Base-by-base conservation (phyloP, 2,888 invertebrate genomes). In the Cosmia pyralina region DNA sequence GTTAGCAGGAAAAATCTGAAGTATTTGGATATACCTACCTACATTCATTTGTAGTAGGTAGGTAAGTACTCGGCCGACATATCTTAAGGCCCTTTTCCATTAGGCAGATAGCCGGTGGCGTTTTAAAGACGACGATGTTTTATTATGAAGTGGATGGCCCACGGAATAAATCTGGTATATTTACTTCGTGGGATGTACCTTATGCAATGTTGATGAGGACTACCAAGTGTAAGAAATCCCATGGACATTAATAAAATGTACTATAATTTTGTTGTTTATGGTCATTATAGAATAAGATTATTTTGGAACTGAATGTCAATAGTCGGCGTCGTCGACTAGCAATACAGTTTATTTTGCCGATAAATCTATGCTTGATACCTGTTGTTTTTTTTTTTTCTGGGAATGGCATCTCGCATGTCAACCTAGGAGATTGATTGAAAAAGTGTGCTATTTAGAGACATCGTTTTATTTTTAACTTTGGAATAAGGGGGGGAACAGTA, bases 41-140 rank as follows among this genome's bases (percentile, higher is more conserved):
- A 41, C 19, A 48, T 64, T 34, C 15, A 50, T 73, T 73, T 73
- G 41, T 41, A 28, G n/a, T 38, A 38, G 5, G 38, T 53, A 48
- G 63, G 28, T 57, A 52, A 17, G n/a, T 38, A 65, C 64, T 48
- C 34, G 50, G 41, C 19, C 34, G 46, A 53, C 11, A 41, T 53
- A 10, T 53, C 17, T 41, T 41, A 53, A 34, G 22, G 41, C 48
- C 52, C 28, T 4, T 50, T 77, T 68, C 55, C 22, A 55, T 77
- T 62, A 69, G 4, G 34, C 1, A 55, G 28, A 75, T 50, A 44
- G 57, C 77, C 68, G 17, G 8, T n/a, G 50, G 77, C 59, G 77
- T 75, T 76, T 46, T 66, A 44, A 22, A 75, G 38, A 62, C 46
- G 44, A 44, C 50, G 11, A 44, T 38, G 41, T n/a, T 55, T 62